Conservation (phyloP, 2,113 vertebrate species). For the Sitta europaea region DNA sequence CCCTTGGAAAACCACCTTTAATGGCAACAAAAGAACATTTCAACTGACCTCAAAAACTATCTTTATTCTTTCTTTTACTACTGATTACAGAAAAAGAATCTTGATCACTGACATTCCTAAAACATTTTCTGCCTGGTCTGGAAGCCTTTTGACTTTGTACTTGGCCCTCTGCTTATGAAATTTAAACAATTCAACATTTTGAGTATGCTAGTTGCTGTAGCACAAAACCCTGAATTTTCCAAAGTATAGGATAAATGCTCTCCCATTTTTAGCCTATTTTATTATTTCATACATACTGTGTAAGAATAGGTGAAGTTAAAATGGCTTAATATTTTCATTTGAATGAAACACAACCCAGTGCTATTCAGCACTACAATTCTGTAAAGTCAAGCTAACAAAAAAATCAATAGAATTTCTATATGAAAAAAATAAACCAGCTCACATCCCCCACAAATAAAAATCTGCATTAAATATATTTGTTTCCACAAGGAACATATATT, state of each 20-base stretch:
- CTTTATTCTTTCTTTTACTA: neutral
- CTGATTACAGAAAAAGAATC: neutral
- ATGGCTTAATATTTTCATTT: neutral
- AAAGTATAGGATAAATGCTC: accelerated
- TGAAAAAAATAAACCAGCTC: neutral
- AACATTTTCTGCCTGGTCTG: neutral
- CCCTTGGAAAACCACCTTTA: neutral
- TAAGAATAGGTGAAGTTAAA: neutral
- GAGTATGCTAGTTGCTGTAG: neutral
- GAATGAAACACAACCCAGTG: neutral
- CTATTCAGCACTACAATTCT: neutral
- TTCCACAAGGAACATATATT: neutral
- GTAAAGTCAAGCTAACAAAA: neutral
- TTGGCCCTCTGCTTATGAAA: neutral
- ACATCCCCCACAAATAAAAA: neutral
- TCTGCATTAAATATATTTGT: neutral
- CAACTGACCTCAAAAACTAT: neutral
- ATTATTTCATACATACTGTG: neutral
- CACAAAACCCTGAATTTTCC: neutral
- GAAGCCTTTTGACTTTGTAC: neutral
- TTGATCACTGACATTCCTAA: neutral
- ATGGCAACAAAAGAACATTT: neutral
- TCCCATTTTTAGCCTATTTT: neutral
- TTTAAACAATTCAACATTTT: neutral
- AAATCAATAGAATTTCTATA: neutral